Base-by-base conservation (phyloP, 2,888 invertebrate genomes). In the Trissolcus brochymenae region DNA sequence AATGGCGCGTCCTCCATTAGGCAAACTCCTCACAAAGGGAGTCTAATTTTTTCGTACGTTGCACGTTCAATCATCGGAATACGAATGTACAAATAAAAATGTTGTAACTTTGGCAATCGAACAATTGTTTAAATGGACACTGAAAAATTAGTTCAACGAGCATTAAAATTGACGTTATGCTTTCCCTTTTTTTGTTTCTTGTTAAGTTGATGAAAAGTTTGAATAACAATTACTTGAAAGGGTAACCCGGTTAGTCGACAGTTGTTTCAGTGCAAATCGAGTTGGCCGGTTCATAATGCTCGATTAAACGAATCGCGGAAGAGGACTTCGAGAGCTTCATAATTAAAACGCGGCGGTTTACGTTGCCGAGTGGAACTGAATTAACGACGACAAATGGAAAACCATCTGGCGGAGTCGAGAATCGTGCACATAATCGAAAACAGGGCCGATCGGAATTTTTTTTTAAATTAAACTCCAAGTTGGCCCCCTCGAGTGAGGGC, bases 291-390 rank as follows among this genome's bases (percentile, higher is more conserved):
- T 21, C 51, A 68, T 41, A 64, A 54, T 56, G 54, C 53, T 64
- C 54, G 54, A 64, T 75, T 75, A 57, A 75, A 57, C 21, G 49
- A 62, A 49, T 74, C 51, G 43, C 17, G 19, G 53, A 50, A 53
- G 68, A 54, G 35, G 62, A 25, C 25, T n/a, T 25, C 43, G 55
- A 66, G 35, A 61, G 57, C 46, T 29, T 56, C 40, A 62, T 68
- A 67, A 74, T 74, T 41, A 57, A 62, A 62, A 41, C 55, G 59
- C 67, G 60, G 62, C 60, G 50, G 46, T 62, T 64, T 55, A 64
- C 43, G 43, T 70, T 25, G 50, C 35, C 64, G 41, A 64, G 59
- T 68, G 54, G 35, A 64, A 66, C 25, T 9, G 62, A 46, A 62
- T 75, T 61, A 62, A 61, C 43, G 21, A 50, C 54, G 51, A 74